Base-by-base conservation (phyloP, 2,797 vertebrate species). In the Novumbra hubbsi region DNA sequence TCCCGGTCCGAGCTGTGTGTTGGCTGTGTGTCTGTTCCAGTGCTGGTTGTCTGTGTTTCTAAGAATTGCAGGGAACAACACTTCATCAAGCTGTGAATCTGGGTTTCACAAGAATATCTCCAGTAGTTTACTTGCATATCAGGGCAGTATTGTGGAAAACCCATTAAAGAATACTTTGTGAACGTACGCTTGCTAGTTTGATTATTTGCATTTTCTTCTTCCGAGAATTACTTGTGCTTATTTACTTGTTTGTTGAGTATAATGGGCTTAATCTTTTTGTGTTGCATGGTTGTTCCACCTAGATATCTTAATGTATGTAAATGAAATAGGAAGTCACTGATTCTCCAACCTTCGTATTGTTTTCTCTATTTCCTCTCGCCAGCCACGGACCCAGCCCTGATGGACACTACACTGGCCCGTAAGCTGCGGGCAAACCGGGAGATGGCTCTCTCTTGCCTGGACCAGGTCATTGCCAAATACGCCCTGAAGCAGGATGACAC, bases 311-410 rank as follows among this genome's bases (percentile, higher is more conserved):
- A 45, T 4, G 5, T 45, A 45, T 45, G 41, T 45, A 45, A 12
- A 60, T 60, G 6, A 8, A 60, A 7, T 27, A 60, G 9, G 0
- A 55, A 0, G 4, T 38, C 16, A 2, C 65, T 34, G 16, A 38
- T 21, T 27, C 48, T 48, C 4, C 32, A 7, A 7, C 17, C 24
- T 12, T 34, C 15, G 11, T 52, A 15, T 11, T 16, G 4, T 5
- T 16, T 63, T 80, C 16, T 79, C 17, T 34, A 24, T 50, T 16
- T 38, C 9, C 55, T 9, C 30, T 64, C 24, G 32, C 0, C 67
- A 96, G 96, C 88, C 2, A 2, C 72, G 0, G 96, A 98, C 81
- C 96, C 96, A 0, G 96, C 96, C 0, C 84, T 94, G 16, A 8
- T 8, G 0, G 93, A 97, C 81, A 0, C 74, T 0, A 16, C 73